phyloP scores from a whole-genome alignment of 1,140 invertebrate species.

The Phortica variegata region DNA sequence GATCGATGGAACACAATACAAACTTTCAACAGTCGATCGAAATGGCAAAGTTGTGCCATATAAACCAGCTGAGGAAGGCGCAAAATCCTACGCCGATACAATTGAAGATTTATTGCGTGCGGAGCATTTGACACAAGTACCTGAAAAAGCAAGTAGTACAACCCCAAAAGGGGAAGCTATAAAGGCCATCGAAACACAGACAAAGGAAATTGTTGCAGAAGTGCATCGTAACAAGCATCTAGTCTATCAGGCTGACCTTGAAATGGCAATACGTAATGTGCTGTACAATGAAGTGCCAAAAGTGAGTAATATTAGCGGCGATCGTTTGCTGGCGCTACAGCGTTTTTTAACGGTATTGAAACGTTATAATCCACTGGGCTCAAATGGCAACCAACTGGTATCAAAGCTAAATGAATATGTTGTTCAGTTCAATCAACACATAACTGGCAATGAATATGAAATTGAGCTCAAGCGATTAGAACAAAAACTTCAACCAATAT shows the following conservation, averaged over 20 bases:
- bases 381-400: constrained; percentile 67
- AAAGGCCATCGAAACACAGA: neutral
- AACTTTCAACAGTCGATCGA: constrained; percentile 31
- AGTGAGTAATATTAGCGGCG: constrained; percentile 67
- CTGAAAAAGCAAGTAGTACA: constrained; percentile 5
- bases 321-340: constrained; percentile 70
- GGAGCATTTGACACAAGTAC: constrained; percentile 42
- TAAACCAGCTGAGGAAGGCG: constrained; percentile 2
- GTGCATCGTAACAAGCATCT: constrained; percentile 45
- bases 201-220: constrained; percentile 26
- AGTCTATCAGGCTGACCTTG: constrained; percentile 83
- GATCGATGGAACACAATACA: constrained; percentile 19
- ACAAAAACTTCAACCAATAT: constrained; percentile 22
- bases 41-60: constrained; percentile 17
- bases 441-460: constrained; percentile 41
- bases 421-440: constrained; percentile 30
- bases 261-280: constrained; percentile 77
- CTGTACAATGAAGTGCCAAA: constrained; percentile 79
- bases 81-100: constrained; percentile 22
- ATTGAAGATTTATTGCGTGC: constrained; percentile 34
- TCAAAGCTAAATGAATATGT: constrained; percentile 43
- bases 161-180: neutral
- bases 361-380: constrained; percentile 58
- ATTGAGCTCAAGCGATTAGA: constrained; percentile 31
- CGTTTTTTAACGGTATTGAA: constrained; percentile 70